Conservation (phyloP, 2,888 invertebrate species). For the Xestobium rufovillosum region DNA sequence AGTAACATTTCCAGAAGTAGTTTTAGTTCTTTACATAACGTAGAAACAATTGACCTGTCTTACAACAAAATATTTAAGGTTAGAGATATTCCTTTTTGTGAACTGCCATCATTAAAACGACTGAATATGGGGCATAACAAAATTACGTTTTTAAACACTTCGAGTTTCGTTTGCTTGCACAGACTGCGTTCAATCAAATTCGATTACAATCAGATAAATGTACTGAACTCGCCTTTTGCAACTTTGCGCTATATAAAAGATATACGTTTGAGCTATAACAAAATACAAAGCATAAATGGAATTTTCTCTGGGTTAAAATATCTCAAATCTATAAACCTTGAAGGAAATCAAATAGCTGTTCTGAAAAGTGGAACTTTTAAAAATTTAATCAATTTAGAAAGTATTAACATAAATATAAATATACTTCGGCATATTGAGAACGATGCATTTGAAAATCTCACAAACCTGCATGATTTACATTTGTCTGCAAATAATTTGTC, state of each 20-base stretch:
- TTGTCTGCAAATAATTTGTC: neutral
- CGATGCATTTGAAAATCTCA: neutral
- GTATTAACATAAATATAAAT: neutral
- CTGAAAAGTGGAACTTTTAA: neutral
- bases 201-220: neutral
- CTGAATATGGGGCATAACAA: neutral
- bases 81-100: neutral
- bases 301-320: neutral
- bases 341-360: neutral
- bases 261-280: neutral
- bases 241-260: neutral
- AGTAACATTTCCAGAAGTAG: slow-evolving; percentile 17
- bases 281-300: neutral
- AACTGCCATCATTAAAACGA: neutral
- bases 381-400: neutral
- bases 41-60: slow-evolving; percentile 20
- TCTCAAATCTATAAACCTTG: neutral
- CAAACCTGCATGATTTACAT: neutral
- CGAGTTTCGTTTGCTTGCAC: neutral
- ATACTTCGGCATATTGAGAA: neutral
- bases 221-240: neutral
- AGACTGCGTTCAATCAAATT: neutral
- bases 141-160: neutral
- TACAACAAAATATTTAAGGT: slow-evolving; percentile 7
- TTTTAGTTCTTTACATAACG: slow-evolving; percentile 20